These are phyloP conservation scores for Bombyx mori DNA, from an alignment of 1,140 invertebrate genomes.

Conservation along the genomic window DNA sequence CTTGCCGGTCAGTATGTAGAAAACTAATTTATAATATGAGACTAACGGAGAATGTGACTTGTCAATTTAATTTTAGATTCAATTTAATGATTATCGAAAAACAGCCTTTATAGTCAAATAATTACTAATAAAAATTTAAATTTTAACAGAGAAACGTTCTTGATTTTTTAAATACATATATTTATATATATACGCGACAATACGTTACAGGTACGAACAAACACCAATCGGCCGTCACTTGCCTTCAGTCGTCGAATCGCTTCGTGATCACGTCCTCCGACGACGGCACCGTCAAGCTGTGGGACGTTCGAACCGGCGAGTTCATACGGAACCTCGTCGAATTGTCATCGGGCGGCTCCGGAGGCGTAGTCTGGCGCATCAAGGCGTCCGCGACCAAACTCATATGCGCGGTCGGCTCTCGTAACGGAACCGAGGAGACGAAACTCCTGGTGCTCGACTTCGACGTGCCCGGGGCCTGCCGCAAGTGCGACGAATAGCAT, in stretches of 20 bases:
- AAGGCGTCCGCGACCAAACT: conserved; percentile 95
- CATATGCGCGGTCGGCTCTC: conserved; percentile 97
- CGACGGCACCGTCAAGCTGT: conserved; percentile 98
- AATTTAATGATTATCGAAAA: no score
- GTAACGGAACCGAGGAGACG: conserved; percentile 99
- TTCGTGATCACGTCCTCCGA: conserved; percentile 99
- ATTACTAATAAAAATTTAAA: no score
- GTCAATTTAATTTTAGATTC: no score
- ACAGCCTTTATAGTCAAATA: no score
- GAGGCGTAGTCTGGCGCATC: conserved; percentile 99
- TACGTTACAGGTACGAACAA: conserved; percentile 85
- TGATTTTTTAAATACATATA: no score
- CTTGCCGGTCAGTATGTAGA: conserved; percentile 81
- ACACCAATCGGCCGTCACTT: conserved; percentile 98
- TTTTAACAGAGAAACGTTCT: no score
- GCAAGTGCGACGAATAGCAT: conserved; percentile 71
- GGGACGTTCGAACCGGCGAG: conserved; percentile 96
- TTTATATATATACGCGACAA: no score
- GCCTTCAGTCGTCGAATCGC: conserved; percentile 96
- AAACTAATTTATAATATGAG: not conserved
- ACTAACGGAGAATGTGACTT: no score
- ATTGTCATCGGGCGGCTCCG: conserved; percentile 94
- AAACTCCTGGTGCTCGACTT: conserved; percentile 98
- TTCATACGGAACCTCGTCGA: conserved; percentile 97
- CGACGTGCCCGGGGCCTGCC: conserved; percentile 83